Evolutionary conservation across 2,888 invertebrate species (phyloP).

Genomic region (Sinodicranocentrus sp.): DNA sequence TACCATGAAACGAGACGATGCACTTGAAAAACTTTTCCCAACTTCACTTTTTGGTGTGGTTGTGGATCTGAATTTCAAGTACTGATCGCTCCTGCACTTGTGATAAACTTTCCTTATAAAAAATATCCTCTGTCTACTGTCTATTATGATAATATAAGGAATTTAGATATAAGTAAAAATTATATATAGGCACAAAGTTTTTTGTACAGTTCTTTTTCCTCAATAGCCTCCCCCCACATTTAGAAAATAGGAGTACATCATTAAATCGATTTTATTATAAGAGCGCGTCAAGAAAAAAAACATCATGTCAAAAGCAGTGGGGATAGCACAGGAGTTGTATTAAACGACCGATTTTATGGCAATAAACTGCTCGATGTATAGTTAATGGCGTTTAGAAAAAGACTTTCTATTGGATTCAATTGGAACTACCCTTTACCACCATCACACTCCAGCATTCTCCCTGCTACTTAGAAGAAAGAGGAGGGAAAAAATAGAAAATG

Average conservation of each 20-base stretch:
- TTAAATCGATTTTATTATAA: conserved; percentile 53
- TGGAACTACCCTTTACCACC: conserved; percentile 11
- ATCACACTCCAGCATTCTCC: too few relatives aligned
- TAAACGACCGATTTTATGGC: conserved; percentile 41
- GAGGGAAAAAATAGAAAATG: conserved; percentile 15
- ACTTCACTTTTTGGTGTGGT: conserved; percentile 42
- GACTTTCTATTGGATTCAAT: conserved; percentile 33
- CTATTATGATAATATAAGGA: too few relatives aligned
- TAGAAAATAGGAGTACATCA: conserved; percentile 39
- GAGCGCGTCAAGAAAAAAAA: conserved; percentile 43
- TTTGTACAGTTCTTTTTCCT: too few relatives aligned
- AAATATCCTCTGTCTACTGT: too few relatives aligned
- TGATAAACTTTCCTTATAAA: conserved; percentile 11
- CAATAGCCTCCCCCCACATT: too few relatives aligned
- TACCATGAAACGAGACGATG: conserved; percentile 14
- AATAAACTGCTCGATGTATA: conserved; percentile 36
- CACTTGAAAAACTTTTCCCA: conserved; percentile 43
- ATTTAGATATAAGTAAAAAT: too few relatives aligned
- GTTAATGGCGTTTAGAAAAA: conserved; percentile 44
- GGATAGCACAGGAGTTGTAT: conserved; percentile 43
- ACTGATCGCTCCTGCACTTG: conserved; percentile 36
- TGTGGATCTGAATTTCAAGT: conserved; percentile 56
- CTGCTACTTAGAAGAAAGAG: too few relatives aligned
- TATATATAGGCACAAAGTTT: neutral
- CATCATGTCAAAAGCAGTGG: conserved; percentile 33